Evolutionary conservation across 2,113 vertebrate species (phyloP).

Genomic region (Delphinapterus leucas): DNA sequence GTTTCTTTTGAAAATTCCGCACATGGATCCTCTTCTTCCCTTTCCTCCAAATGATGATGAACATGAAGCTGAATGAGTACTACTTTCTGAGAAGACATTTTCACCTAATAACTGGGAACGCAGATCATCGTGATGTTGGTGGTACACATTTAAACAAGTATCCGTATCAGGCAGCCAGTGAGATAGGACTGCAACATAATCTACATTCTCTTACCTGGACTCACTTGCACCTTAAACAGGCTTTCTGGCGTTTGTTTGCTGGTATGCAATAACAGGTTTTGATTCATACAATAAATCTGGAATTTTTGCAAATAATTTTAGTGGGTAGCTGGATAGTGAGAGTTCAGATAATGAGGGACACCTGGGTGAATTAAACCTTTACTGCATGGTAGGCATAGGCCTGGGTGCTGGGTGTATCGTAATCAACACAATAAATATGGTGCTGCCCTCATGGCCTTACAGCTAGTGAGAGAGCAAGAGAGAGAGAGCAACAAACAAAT

Average conservation of each 20-base stretch:
- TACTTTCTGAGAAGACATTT: neutral
- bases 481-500: neutral
- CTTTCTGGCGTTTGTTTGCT: neutral
- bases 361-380: neutral
- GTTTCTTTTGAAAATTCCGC: neutral
- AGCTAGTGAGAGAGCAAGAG: neutral
- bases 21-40: neutral
- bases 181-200: neutral
- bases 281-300: constrained; percentile 18
- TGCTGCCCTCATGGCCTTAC: neutral
- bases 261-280: constrained; percentile 2
- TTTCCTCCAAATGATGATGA: constrained; percentile 12
- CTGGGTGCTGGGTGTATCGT: neutral
- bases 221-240: neutral
- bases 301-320: neutral
- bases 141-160: neutral
- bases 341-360: neutral
- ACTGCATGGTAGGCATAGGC: neutral
- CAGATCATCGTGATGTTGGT: neutral
- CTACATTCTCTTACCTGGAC: neutral
- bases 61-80: neutral
- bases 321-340: neutral
- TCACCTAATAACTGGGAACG: neutral
- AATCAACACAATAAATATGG: constrained; percentile 30
- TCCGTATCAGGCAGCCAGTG: neutral